Conservation (phyloP, 2,797 vertebrate genomes). For the Girardinus metallicus region DNA sequence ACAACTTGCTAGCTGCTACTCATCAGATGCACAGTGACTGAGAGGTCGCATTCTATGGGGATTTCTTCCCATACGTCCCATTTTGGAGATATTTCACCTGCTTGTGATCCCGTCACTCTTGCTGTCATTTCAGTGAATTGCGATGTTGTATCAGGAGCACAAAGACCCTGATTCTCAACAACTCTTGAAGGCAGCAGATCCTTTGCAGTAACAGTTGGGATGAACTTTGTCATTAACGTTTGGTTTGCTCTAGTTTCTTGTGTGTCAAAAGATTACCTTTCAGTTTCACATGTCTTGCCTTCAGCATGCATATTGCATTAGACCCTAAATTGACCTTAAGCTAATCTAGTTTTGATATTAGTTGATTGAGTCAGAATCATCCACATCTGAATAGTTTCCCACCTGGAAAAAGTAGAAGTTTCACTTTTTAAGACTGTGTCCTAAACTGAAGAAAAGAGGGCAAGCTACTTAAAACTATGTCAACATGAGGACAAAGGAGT, state of each 20-base stretch:
- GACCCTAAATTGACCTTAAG: neutral
- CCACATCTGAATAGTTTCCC: neutral
- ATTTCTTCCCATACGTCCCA: neutral
- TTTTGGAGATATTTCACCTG: neutral
- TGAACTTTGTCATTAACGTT: no score
- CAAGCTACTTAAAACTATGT: neutral
- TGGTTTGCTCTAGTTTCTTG: no score
- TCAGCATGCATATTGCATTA: no score
- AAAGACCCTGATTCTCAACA: no score
- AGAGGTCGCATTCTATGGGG: neutral
- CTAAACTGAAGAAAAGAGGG: neutral
- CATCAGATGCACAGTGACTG: neutral
- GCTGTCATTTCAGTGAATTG: no score
- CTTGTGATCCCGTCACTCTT: neutral
- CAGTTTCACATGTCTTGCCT: no score
- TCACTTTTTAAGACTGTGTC: neutral
- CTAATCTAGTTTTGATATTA: neutral
- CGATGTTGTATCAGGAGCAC: no score
- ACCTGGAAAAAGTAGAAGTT: neutral
- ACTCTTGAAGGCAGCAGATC: no score
- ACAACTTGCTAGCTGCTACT: neutral
- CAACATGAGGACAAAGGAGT: neutral
- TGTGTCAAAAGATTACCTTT: no score
- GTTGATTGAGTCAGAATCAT: neutral
- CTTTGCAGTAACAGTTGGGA: no score